Conservation (phyloP, 2,797 vertebrate species). For the Ctenopoma kingsleyae region DNA sequence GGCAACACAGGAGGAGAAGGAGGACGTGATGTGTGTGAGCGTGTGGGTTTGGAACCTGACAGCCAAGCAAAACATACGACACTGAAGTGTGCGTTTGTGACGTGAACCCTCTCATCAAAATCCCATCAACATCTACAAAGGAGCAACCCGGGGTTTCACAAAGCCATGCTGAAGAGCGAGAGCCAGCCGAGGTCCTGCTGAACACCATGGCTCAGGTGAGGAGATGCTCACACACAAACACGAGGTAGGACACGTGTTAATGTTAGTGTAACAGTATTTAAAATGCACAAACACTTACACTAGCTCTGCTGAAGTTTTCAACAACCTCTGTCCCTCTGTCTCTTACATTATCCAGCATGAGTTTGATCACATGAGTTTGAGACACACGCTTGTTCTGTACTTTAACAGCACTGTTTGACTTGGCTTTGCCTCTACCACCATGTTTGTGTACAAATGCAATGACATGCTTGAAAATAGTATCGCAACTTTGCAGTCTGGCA, state of each 20-base stretch:
- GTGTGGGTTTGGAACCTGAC: slow-evolving; percentile 11
- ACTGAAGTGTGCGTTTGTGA: slow-evolving; percentile 13
- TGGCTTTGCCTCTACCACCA: neutral
- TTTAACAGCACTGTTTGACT: neutral
- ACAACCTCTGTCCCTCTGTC: neutral
- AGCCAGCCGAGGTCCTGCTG: slow-evolving; percentile 61
- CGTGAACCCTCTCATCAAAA: slow-evolving; percentile 23
- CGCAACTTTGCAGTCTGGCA: neutral
- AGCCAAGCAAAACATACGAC: neutral
- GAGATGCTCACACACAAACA: slow-evolving; percentile 8
- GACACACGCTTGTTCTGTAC: neutral
- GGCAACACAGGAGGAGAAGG: slow-evolving; percentile 21
- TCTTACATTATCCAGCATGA: neutral
- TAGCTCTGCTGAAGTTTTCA: neutral
- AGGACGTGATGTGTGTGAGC: slow-evolving; percentile 29
- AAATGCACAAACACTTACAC: neutral
- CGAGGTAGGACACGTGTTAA: neutral
- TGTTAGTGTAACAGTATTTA: neutral
- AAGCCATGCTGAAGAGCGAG: slow-evolving; percentile 71
- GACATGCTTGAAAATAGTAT: neutral
- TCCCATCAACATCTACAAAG: slow-evolving; percentile 20
- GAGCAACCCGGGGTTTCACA: slow-evolving; percentile 28
- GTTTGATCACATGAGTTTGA: neutral
- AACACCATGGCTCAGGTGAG: slow-evolving; percentile 85
- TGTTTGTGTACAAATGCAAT: neutral